Conservation (phyloP, 2,113 vertebrate genomes). For the Hippocampus barbouri region DNA sequence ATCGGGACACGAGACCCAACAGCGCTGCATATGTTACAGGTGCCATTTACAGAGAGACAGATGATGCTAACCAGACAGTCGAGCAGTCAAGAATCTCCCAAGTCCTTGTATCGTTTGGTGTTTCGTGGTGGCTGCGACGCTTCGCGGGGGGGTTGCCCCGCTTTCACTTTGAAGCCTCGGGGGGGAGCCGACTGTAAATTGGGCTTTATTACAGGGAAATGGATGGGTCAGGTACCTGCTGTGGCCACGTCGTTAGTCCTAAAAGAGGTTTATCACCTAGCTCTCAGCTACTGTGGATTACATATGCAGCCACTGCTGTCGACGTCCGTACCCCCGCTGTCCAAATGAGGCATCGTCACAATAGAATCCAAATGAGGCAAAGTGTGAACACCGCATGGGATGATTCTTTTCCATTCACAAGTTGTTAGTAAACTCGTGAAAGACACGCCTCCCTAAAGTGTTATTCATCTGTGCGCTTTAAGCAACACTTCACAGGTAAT, state of each 20-base stretch:
- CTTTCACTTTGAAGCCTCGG: constrained; percentile 62
- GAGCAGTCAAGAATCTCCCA: constrained; percentile 1
- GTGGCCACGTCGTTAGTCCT: constrained; percentile 66
- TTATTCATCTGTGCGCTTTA: constrained; percentile 36
- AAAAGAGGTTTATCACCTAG: constrained; percentile 54
- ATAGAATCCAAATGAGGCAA: constrained; percentile 36
- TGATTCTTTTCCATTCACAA: constrained; percentile 48
- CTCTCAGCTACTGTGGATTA: constrained; percentile 52
- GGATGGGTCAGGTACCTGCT: constrained; percentile 66
- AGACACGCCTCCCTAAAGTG: constrained; percentile 30
- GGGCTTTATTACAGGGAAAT: constrained; percentile 71
- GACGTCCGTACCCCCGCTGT: constrained; percentile 28
- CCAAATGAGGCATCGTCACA: constrained; percentile 36
- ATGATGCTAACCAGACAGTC: constrained; percentile 17
- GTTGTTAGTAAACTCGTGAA: constrained; percentile 48
- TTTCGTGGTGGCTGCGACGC: constrained; percentile 51
- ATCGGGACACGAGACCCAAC: constrained; percentile 15
- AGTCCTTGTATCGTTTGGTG: constrained; percentile 32
- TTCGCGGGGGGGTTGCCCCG: constrained; percentile 34
- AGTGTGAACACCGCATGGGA: constrained; percentile 44
- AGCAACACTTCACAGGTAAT: constrained; percentile 50
- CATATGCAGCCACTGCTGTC: constrained; percentile 43
- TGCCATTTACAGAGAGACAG: constrained; percentile 35
- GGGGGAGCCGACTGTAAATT: constrained; percentile 50
- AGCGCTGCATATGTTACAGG: constrained; percentile 24